These are phyloP conservation scores for Marmota flaviventris DNA, from an alignment of 2,113 vertebrate species.

Conservation along the genomic window DNA sequence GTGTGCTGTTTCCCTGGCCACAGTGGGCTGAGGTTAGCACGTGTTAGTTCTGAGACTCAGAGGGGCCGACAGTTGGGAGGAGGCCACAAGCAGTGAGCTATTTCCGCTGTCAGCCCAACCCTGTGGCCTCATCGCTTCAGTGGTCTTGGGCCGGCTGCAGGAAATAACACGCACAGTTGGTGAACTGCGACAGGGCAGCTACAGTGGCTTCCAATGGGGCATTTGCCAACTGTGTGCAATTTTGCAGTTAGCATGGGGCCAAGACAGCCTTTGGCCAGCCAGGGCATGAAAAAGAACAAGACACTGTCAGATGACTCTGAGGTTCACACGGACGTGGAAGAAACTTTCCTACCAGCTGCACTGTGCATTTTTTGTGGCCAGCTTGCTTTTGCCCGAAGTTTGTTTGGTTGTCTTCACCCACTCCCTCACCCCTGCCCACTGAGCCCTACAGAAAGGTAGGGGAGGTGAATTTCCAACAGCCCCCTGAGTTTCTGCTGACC, in stretches of 20 bases:
- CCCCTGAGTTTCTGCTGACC: slow-evolving; percentile 80
- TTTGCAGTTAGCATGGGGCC: not conserved
- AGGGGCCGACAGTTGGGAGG: not conserved
- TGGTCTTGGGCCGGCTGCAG: slow-evolving; percentile 34
- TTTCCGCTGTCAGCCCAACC: slow-evolving; percentile 53
- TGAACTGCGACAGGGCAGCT: not conserved
- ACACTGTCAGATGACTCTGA: not conserved
- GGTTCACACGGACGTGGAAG: not conserved
- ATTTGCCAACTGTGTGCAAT: not conserved
- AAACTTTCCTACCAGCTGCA: slow-evolving; percentile 28
- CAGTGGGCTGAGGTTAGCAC: slow-evolving; percentile 57
- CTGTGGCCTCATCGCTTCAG: not conserved
- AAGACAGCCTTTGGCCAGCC: not conserved
- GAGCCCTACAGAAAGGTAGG: slow-evolving; percentile 54
- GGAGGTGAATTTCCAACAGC: slow-evolving; percentile 77
- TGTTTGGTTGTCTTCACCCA: slow-evolving; percentile 27
- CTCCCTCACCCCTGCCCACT: slow-evolving; percentile 43
- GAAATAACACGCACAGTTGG: not conserved
- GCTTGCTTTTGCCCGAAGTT: not conserved
- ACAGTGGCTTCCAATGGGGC: not conserved
- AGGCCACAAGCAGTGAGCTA: slow-evolving; percentile 47
- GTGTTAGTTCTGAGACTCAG: slow-evolving; percentile 28
- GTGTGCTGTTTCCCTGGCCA: not conserved
- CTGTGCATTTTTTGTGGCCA: not conserved
- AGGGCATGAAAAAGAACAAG: slow-evolving; percentile 17